Percentiles rank a stretch among this genome's conserved stretches.
Conservation (phyloP, 2,888 invertebrate genomes). For the Drosophila trichaetosa region DNA sequence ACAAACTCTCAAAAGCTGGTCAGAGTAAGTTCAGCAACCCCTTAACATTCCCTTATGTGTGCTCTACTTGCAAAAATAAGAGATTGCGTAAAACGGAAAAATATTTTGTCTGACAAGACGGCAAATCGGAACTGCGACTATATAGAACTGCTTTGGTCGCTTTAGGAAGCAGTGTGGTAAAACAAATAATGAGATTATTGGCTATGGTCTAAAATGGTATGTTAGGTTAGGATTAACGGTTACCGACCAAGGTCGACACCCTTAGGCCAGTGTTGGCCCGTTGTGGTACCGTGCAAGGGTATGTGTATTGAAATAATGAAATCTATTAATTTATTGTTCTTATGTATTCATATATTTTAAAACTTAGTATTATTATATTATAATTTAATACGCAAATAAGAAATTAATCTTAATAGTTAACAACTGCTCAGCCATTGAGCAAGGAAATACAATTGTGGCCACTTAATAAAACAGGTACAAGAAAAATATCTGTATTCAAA, state of each 20-base stretch:
- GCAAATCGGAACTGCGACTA: not conserved
- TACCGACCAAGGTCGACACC: no score
- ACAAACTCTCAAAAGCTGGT: not conserved
- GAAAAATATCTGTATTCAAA: not conserved
- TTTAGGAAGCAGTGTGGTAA: not conserved
- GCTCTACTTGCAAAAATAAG: not conserved
- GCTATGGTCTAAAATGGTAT: no score
- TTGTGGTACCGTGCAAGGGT: no score
- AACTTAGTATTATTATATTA: not conserved
- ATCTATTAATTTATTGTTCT: not conserved
- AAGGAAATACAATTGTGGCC: not conserved
- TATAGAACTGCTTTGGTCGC: not conserved
- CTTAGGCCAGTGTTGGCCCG: no score
- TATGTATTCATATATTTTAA: not conserved
- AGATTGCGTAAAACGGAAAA: not conserved
- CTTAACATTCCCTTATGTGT: not conserved
- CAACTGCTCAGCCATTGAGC: not conserved
- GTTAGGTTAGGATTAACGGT: no score
- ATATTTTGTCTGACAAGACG: not conserved
- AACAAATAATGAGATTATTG: not conserved
- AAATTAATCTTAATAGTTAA: not conserved
- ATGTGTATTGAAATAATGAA: no score
- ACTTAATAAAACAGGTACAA: not conserved
- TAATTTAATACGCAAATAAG: not conserved
- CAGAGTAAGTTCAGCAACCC: not conserved